A percentile compares a stretch with the other conserved stretches of the same genome.
phyloP scores from a whole-genome alignment of 2,888 invertebrate genomes.

The Heteropelma amictum region DNA sequence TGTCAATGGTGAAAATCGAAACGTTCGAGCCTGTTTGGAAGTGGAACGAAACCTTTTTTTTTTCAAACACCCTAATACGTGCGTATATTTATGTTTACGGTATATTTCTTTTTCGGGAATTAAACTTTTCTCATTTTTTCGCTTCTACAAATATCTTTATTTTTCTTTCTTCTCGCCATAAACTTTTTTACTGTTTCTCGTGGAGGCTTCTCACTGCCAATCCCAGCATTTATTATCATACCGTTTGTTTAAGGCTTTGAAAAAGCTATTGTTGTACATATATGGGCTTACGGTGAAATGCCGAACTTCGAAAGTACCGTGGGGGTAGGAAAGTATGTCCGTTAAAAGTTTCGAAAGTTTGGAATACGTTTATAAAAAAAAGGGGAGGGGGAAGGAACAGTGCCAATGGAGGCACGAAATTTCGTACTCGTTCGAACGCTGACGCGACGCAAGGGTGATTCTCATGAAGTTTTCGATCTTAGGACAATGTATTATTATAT shows the following conservation, averaged over 20 bases:
- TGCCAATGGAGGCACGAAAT: no score
- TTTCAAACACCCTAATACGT: no score
- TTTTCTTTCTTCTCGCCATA: background rate
- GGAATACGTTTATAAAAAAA: no score
- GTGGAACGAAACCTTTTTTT: no score
- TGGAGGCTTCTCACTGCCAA: constrained; percentile 9
- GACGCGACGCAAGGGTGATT: no score
- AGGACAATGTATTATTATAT: no score
- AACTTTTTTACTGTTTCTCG: constrained; percentile 9
- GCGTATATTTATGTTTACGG: background rate
- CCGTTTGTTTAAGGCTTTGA: background rate
- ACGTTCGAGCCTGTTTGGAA: no score
- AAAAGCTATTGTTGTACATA: background rate
- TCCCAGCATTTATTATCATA: constrained; percentile 12
- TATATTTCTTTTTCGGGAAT: constrained; percentile 14
- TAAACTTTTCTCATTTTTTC: constrained; percentile 42
- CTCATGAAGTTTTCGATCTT: no score
- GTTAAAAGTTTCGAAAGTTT: background rate
- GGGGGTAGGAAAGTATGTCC: background rate
- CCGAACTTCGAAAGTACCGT: background rate
- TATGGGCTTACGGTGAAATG: background rate
- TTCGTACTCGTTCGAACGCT: no score
- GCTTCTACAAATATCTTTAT: background rate
- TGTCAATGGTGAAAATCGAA: no score
- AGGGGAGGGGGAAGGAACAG: no score